Evolutionary conservation across 2,888 invertebrate species (phyloP).

Genomic region (Andrena marginata): DNA sequence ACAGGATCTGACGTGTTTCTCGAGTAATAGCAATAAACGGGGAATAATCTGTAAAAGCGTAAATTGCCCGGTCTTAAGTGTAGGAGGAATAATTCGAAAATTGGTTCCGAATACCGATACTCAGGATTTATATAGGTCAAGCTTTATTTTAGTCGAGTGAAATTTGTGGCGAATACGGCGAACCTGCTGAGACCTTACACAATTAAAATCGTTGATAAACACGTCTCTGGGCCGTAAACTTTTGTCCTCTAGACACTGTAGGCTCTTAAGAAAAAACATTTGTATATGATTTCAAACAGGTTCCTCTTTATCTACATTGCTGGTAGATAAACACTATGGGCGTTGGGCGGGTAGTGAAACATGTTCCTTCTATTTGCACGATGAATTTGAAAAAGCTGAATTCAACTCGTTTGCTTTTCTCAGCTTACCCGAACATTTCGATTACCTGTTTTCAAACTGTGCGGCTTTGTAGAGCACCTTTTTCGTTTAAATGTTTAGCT

Average conservation of each 20-base stretch:
- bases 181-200: background rate
- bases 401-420: background rate
- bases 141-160: constrained; percentile 55
- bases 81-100: constrained; percentile 26
- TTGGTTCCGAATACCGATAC: background rate
- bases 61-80: background rate
- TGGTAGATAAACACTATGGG: constrained; percentile 34
- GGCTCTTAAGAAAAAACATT: constrained; percentile 7
- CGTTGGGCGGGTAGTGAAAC: background rate
- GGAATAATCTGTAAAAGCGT: background rate
- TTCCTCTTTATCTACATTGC: constrained; percentile 27
- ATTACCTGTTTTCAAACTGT: no score
- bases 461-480: no score
- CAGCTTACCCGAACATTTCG: background rate
- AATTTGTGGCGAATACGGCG: constrained; percentile 51
- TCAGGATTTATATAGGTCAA: constrained; percentile 38
- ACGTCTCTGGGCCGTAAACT: background rate
- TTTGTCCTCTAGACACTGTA: background rate
- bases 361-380: background rate
- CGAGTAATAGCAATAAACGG: background rate
- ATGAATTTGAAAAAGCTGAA: background rate
- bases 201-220: background rate
- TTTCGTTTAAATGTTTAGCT: no score
- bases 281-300: background rate
- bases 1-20: no score